Percentiles rank a stretch among this genome's conserved stretches.
Conservation (phyloP, 2,113 vertebrate genomes). For the Corythaixoides concolor region DNA sequence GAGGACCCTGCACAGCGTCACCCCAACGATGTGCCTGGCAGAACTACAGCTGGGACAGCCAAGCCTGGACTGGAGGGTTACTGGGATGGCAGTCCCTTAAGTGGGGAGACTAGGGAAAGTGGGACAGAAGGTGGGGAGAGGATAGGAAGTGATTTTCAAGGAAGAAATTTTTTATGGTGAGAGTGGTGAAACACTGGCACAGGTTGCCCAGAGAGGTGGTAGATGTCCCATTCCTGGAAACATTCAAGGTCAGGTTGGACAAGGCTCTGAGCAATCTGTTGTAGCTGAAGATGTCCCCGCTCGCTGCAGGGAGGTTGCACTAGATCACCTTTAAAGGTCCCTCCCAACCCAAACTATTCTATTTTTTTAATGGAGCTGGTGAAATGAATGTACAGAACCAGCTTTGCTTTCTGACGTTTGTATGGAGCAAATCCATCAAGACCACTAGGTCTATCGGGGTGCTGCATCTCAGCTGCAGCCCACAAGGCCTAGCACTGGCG, state of each 20-base stretch:
- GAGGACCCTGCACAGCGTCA: neutral
- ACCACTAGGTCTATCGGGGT: neutral
- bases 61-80: neutral
- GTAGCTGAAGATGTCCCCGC: too few species aligned
- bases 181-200: neutral
- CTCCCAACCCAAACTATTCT: neutral
- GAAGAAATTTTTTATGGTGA: neutral
- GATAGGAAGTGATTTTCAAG: neutral
- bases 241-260: too few species aligned
- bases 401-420: neutral
- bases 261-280: too few species aligned
- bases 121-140: neutral
- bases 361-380: neutral
- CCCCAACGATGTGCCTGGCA: neutral
- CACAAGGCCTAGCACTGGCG: neutral
- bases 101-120: neutral
- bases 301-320: neutral
- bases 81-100: neutral
- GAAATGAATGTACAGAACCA: neutral
- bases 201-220: neutral
- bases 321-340: neutral
- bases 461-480: neutral
- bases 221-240: too few species aligned
- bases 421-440: neutral
- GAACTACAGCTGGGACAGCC: neutral